A percentile compares a stretch with the other conserved stretches of the same genome.
These are phyloP conservation scores for Eumerus sabulonum DNA, from an alignment of 2,888 invertebrate genomes.

Conservation along the genomic window DNA sequence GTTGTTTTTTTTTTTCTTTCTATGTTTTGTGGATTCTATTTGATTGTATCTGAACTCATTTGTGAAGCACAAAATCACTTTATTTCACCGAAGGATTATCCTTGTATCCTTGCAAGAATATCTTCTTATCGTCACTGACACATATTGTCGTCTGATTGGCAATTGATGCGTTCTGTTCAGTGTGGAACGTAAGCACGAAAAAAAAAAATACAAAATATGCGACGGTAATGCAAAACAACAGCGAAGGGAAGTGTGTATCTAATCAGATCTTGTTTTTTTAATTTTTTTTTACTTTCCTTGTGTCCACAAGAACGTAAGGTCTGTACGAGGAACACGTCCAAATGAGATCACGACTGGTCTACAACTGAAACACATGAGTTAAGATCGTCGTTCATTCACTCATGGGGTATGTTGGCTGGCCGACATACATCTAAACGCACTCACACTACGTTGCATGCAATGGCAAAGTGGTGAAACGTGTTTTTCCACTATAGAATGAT, in stretches of 20 bases:
- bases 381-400: constrained; percentile 63
- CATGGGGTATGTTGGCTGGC: constrained; percentile 28
- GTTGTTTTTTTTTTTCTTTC: constrained; percentile 14
- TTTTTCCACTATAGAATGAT: constrained; percentile 48
- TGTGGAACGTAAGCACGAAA: constrained; percentile 59
- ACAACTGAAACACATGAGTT: constrained; percentile 75
- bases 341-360: constrained; percentile 79
- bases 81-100: constrained; percentile 61
- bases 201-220: constrained; percentile 48
- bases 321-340: constrained; percentile 76
- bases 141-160: constrained; percentile 27
- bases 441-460: neutral
- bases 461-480: constrained; percentile 60
- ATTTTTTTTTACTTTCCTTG: constrained; percentile 36
- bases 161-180: constrained; percentile 20
- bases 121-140: constrained; percentile 47
- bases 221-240: constrained; percentile 28
- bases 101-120: constrained; percentile 54
- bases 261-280: constrained; percentile 27
- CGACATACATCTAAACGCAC: constrained; percentile 30
- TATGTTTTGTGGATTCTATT: no score
- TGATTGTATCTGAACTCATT: constrained; percentile 35
- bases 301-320: constrained; percentile 57
- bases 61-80: constrained; percentile 26
- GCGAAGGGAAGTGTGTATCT: constrained; percentile 12